Conservation (phyloP, 2,113 vertebrate species). For the Thomomys bottae region DNA sequence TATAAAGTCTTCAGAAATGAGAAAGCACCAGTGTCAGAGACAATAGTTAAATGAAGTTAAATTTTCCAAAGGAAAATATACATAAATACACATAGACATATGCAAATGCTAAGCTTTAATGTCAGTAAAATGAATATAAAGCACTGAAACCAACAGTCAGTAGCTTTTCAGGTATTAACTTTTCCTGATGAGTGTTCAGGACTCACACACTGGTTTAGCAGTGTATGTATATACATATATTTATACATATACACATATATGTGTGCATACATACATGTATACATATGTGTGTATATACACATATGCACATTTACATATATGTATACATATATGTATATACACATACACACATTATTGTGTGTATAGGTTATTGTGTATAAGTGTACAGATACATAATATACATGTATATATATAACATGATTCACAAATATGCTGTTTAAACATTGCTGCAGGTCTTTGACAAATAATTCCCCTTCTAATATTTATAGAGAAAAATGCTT, state of each 20-base stretch:
- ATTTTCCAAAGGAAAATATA: not conserved
- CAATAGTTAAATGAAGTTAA: not conserved
- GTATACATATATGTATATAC: not conserved
- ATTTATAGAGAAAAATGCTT: conserved; percentile 3
- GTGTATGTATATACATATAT: not conserved
- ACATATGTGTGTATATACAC: not conserved
- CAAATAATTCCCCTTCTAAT: not conserved
- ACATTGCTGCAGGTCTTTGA: not conserved
- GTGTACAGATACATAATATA: too few relatives aligned
- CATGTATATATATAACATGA: not conserved
- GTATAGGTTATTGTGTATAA: too few relatives aligned
- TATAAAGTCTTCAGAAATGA: not conserved
- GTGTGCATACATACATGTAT: not conserved
- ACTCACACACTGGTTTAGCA: not conserved
- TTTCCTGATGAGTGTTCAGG: not conserved
- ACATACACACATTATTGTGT: too few relatives aligned
- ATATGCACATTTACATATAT: too few relatives aligned
- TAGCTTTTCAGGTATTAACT: not conserved
- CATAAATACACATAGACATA: not conserved
- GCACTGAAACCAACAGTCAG: not conserved
- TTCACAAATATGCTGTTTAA: not conserved
- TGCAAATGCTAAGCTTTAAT: not conserved
- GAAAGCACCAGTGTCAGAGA: too few relatives aligned
- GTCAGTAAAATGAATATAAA: not conserved
- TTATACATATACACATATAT: not conserved